Percentiles rank a stretch among this genome's conserved stretches.
Conservation (phyloP, 1,140 invertebrate genomes). For the Copidosoma floridanum region DNA sequence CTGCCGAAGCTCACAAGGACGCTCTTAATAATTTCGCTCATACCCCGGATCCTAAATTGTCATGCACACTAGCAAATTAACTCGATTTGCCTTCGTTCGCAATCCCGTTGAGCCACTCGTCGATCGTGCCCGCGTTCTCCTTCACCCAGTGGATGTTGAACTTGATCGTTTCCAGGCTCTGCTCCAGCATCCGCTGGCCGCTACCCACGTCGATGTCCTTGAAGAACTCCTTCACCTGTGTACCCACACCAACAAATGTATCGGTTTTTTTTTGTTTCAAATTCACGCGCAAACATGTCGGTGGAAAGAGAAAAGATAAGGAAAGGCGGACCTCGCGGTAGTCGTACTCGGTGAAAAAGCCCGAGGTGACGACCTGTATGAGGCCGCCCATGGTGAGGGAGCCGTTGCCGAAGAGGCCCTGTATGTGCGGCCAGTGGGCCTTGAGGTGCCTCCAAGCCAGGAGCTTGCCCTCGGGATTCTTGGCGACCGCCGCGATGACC, state of each 20-base stretch:
- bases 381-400: constrained; percentile 69
- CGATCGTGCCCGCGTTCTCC: constrained; percentile 63
- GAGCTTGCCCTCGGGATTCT: constrained; percentile 69
- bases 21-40: too few relatives aligned
- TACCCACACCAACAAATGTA: too few relatives aligned
- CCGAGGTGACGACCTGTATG: constrained; percentile 67
- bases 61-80: too few relatives aligned
- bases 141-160: constrained; percentile 77
- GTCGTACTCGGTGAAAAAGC: constrained; percentile 72
- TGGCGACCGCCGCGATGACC: constrained; percentile 67
- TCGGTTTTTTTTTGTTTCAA: too few relatives aligned
- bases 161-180: constrained; percentile 74
- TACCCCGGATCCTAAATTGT: too few relatives aligned
- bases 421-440: constrained; percentile 69
- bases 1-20: too few relatives aligned
- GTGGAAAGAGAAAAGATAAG: too few relatives aligned
- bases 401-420: constrained; percentile 66
- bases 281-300: too few relatives aligned
- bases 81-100: constrained; percentile 20
- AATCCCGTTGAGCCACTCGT: constrained; percentile 59
- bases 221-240: constrained; percentile 71
- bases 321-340: constrained; percentile 68
- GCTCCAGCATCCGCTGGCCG: constrained; percentile 66
- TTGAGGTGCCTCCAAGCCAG: constrained; percentile 77
- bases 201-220: constrained; percentile 67